Evolutionary conservation across 1,140 invertebrate genomes (phyloP).

Genomic region (Ruditapes philippinarum): DNA sequence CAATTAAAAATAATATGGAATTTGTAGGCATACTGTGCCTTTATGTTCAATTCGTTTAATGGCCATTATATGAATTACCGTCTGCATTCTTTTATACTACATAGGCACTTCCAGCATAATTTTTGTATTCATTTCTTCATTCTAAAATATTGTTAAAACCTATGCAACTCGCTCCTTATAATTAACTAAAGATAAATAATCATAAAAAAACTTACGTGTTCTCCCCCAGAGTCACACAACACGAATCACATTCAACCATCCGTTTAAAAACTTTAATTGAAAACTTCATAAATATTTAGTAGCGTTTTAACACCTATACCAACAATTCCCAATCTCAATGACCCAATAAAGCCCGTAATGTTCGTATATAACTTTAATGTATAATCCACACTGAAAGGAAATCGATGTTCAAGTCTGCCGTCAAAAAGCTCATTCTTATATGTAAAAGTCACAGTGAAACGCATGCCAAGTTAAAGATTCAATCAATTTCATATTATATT

Average conservation of each 20-base stretch:
- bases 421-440: not conserved
- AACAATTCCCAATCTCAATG: not conserved
- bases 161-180: too few relatives aligned
- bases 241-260: not conserved
- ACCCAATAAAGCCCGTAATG: not conserved
- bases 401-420: slow-evolving; percentile 14
- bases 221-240: not conserved
- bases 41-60: too few relatives aligned
- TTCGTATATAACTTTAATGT: slow-evolving; percentile 11
- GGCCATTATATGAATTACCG: too few relatives aligned
- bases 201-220: not conserved
- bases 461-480: not conserved
- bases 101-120: too few relatives aligned
- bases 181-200: too few relatives aligned
- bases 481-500: not conserved
- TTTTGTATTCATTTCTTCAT: too few relatives aligned
- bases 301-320: not conserved
- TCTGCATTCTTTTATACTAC: too few relatives aligned
- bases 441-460: not conserved
- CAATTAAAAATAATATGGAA: too few relatives aligned
- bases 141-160: too few relatives aligned
- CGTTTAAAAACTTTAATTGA: not conserved
- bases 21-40: too few relatives aligned
- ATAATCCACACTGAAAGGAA: slow-evolving; percentile 5
- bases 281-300: slow-evolving; percentile 6